Evolutionary conservation across 2,113 vertebrate genomes (phyloP).

Genomic region (Athene noctua): DNA sequence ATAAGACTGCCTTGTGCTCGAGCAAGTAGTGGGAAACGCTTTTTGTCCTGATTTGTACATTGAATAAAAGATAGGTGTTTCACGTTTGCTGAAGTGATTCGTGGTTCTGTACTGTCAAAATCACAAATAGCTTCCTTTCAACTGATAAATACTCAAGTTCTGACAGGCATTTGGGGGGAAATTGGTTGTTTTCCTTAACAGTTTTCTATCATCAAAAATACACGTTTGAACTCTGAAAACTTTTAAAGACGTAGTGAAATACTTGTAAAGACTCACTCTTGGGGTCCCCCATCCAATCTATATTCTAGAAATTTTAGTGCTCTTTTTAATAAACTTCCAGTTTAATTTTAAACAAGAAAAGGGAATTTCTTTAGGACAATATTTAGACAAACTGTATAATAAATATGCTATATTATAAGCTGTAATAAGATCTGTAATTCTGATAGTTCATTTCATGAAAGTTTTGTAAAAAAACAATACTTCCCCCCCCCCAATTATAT

Average conservation of each 20-base stretch:
- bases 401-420: background rate
- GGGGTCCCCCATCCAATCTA: fast-evolving
- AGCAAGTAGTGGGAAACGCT: background rate
- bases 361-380: fast-evolving
- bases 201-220: background rate
- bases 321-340: background rate
- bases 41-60: background rate
- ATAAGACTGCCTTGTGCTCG: background rate
- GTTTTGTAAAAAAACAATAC: background rate
- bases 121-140: background rate
- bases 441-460: background rate
- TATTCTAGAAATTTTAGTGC: background rate
- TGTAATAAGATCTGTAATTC: background rate
- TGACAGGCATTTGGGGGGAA: fast-evolving
- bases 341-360: background rate
- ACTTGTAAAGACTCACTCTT: fast-evolving
- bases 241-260: background rate
- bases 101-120: background rate
- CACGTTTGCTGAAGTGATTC: fast-evolving
- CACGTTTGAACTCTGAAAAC: background rate
- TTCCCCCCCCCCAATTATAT: background rate
- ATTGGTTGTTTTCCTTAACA: background rate
- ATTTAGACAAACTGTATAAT: background rate
- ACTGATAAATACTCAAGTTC: background rate
- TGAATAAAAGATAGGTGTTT: background rate